Percentiles rank a stretch among this genome's conserved stretches.
These are phyloP conservation scores for Pheosia tremula DNA, from an alignment of 2,888 invertebrate species.

Conservation along the genomic window DNA sequence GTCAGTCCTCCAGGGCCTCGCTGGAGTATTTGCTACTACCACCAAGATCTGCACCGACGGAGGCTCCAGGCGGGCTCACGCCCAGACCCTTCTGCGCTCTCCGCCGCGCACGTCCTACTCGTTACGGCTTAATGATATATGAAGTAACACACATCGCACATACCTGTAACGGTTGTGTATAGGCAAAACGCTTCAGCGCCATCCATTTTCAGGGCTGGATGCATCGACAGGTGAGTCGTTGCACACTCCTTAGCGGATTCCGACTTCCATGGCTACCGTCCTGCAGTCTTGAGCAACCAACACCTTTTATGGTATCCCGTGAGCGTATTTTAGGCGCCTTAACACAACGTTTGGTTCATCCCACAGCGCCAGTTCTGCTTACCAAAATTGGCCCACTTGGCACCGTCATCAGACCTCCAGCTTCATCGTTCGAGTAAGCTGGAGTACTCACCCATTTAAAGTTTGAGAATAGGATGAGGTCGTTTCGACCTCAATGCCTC, in stretches of 20 bases:
- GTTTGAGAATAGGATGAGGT: constrained; percentile 91
- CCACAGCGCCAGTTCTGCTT: constrained; percentile 92
- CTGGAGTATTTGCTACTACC: constrained; percentile 89
- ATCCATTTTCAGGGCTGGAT: constrained; percentile 27
- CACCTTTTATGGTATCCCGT: constrained; percentile 70
- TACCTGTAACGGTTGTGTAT: constrained; percentile 77
- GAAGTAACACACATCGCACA: constrained; percentile 40
- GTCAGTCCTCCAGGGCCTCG: constrained; percentile 85
- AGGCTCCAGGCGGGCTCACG: constrained; percentile 77
- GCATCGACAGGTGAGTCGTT: constrained; percentile 83
- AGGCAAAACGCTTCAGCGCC: constrained; percentile 61
- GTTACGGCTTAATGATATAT: constrained; percentile 78
- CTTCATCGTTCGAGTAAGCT: constrained; percentile 84
- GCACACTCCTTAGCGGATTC: constrained; percentile 85
- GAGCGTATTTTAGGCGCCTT: constrained; percentile 86
- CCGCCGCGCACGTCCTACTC: constrained; percentile 82
- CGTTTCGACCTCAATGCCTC: constrained; percentile 88
- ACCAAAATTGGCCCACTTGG: constrained; percentile 89
- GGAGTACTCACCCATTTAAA: constrained; percentile 89
- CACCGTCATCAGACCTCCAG: constrained; percentile 82
- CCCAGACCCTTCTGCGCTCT: constrained; percentile 86
- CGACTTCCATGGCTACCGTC: constrained; percentile 86
- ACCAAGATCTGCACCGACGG: constrained; percentile 87
- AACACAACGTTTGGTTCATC: constrained; percentile 89
- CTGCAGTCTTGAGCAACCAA: constrained; percentile 87